Percentiles rank a stretch among this genome's conserved stretches.
These are phyloP conservation scores for Zonitis immaculata DNA, from an alignment of 2,888 invertebrate genomes.

Conservation along the genomic window DNA sequence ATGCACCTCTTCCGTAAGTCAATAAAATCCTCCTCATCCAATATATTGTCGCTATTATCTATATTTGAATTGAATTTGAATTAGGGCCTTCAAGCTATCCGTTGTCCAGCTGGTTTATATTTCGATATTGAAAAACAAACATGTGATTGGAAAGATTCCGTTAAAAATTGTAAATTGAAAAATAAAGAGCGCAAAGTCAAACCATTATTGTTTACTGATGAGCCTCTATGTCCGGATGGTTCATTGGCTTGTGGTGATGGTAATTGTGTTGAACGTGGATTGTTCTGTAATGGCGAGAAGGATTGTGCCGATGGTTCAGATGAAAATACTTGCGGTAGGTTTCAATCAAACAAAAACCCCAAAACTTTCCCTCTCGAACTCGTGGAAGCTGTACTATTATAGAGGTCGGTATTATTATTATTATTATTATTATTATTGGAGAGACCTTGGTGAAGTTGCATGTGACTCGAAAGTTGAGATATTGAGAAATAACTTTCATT, in stretches of 20 bases:
- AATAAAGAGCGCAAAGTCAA: conserved; percentile 85
- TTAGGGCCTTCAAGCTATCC: no score
- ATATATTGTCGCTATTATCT: no score
- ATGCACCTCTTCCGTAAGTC: conserved; percentile 84
- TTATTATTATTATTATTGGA: conserved; percentile 1
- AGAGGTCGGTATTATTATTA: no score
- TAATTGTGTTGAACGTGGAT: conserved; percentile 79
- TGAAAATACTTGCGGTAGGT: conserved; percentile 86
- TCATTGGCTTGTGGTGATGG: conserved; percentile 84
- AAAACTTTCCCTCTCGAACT: no score
- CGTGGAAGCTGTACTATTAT: no score
- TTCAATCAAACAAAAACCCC: no score
- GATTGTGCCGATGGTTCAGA: conserved; percentile 86
- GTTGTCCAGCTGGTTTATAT: conserved; percentile 87
- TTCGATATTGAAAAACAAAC: conserved; percentile 96
- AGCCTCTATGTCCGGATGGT: conserved; percentile 83
- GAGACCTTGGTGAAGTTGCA: conserved; percentile 35
- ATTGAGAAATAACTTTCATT: conserved; percentile 44
- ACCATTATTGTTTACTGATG: conserved; percentile 82
- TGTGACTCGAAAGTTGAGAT: conserved; percentile 38
- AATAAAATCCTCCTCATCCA: no score
- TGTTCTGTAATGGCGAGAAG: conserved; percentile 90
- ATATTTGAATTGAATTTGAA: no score
- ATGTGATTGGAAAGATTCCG: conserved; percentile 92
- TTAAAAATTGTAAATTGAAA: conserved; percentile 89